Evolutionary conservation across 2,113 vertebrate species (phyloP).

Genomic region (Trichomycterus rosablanca): DNA sequence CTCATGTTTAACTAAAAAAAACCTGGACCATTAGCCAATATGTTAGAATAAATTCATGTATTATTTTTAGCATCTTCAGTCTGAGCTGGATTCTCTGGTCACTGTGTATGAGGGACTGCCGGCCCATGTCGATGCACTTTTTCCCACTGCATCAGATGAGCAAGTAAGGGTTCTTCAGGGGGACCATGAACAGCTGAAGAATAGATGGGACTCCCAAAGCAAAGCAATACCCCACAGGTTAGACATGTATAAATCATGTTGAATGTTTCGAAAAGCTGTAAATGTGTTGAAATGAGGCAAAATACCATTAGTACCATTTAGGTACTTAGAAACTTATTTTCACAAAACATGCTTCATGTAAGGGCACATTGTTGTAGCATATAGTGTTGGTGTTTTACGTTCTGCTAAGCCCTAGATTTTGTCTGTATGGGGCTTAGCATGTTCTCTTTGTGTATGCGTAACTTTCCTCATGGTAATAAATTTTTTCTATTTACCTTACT

Average conservation of each 20-base stretch:
- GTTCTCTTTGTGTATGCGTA: no score
- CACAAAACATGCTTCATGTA: no score
- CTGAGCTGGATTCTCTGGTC: slow-evolving; percentile 68
- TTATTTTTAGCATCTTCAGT: slow-evolving; percentile 66
- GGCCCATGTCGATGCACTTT: slow-evolving; percentile 66
- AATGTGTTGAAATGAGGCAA: no score
- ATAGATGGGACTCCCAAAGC: slow-evolving; percentile 66
- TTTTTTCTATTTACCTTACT: no score
- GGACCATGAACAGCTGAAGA: slow-evolving; percentile 68
- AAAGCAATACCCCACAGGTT: slow-evolving; percentile 73
- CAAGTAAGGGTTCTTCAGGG: slow-evolving; percentile 64
- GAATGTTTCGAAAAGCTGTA: no score
- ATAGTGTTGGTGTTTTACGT: no score
- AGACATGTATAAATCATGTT: not conserved
- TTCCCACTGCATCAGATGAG: slow-evolving; percentile 69
- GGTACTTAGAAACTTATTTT: no score
- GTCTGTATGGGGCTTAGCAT: no score
- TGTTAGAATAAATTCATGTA: not conserved
- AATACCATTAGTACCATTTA: no score
- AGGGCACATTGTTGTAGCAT: no score
- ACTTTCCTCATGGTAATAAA: no score
- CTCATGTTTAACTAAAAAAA: not conserved
- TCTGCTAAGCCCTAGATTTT: no score
- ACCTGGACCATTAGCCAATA: not conserved
- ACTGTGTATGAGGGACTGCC: slow-evolving; percentile 62